Conservation (phyloP, 1,140 invertebrate species). For the Bombus breviceps region DNA sequence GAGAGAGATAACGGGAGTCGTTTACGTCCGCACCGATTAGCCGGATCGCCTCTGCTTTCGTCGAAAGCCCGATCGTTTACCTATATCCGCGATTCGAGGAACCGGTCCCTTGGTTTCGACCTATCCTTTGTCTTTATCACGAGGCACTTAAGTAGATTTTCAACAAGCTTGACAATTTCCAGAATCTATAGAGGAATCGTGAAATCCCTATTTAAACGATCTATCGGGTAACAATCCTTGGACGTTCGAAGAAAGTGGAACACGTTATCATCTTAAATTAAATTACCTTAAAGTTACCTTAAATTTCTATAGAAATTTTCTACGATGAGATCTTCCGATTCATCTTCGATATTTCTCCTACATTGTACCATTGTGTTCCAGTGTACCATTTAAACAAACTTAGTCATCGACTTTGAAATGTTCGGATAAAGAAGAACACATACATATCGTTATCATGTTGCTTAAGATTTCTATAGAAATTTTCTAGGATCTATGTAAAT, state of each 20-base stretch:
- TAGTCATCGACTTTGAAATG: not conserved
- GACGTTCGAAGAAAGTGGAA: not conserved
- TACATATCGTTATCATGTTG: too few relatives aligned
- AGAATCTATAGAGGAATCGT: not conserved
- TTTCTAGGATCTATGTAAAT: too few relatives aligned
- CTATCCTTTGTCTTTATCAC: not conserved
- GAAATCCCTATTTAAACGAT: too few relatives aligned
- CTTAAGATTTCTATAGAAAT: not conserved
- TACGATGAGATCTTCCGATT: not conserved
- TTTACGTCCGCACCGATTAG: slow-evolving; percentile 68
- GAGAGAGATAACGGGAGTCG: slow-evolving; percentile 67
- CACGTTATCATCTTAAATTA: not conserved
- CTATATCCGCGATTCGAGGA: slow-evolving; percentile 43
- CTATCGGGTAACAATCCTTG: not conserved
- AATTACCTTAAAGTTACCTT: not conserved
- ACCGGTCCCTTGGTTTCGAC: not conserved
- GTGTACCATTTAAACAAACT: too few relatives aligned
- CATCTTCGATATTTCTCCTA: not conserved
- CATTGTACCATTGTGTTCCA: too few relatives aligned
- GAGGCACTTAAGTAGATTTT: slow-evolving; percentile 3
- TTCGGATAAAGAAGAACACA: not conserved
- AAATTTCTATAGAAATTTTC: not conserved
- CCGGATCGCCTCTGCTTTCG: slow-evolving; percentile 48
- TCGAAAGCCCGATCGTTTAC: slow-evolving; percentile 53
- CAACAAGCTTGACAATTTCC: not conserved